Percentiles rank a stretch among this genome's conserved stretches.
These are phyloP conservation scores for Alosa sapidissima DNA, from an alignment of 2,797 vertebrate species.

Conservation along the genomic window DNA sequence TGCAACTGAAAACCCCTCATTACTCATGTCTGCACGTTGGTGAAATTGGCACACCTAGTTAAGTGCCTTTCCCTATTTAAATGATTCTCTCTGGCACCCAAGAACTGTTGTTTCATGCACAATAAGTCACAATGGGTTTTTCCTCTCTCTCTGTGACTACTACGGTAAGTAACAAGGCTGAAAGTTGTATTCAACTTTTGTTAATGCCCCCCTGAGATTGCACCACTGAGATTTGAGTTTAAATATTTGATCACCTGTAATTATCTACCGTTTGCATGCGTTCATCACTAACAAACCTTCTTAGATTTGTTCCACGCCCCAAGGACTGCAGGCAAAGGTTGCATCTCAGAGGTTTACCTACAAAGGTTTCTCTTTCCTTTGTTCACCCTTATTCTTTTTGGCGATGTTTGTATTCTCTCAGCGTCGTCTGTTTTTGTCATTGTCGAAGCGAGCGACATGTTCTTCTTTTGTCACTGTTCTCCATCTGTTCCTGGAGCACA, in stretches of 20 bases:
- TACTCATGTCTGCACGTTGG: neutral
- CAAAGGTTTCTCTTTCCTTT: neutral
- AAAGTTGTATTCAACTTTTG: neutral
- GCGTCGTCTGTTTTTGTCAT: constrained; percentile 14
- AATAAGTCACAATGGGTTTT: neutral
- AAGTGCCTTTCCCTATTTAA: neutral
- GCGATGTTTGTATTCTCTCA: constrained; percentile 16
- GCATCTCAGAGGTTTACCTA: neutral
- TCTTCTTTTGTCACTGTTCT: constrained; percentile 33
- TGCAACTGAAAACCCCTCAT: neutral
- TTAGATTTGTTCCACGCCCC: neutral
- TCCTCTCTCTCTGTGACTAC: neutral
- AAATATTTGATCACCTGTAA: neutral
- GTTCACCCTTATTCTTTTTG: neutral
- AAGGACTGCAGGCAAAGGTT: constrained; percentile 16
- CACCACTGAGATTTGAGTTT: neutral
- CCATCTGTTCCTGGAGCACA: constrained; percentile 39
- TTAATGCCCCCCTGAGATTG: neutral
- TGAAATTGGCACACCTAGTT: neutral
- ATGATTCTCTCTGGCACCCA: neutral
- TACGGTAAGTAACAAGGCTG: neutral
- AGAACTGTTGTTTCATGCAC: neutral
- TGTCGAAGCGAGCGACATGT: neutral
- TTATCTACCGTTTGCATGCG: neutral
- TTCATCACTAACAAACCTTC: neutral